Base-by-base conservation (phyloP, 2,888 invertebrate species). In the Orthosia gracilis region DNA sequence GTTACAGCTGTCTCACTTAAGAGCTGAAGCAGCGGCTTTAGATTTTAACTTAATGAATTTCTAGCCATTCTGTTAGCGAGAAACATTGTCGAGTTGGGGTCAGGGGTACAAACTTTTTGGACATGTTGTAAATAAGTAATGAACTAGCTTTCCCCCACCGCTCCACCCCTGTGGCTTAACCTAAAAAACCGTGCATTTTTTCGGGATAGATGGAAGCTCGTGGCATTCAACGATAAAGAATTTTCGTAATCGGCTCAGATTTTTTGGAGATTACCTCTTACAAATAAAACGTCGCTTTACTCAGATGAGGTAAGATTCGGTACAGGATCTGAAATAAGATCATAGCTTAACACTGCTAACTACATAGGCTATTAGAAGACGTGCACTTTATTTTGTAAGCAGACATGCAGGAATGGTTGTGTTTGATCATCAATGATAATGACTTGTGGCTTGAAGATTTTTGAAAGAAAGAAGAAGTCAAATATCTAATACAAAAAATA, bases 1-100 rank as follows among this genome's bases (percentile, higher is more conserved):
- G n/a, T 40, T 15, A 23, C n/a, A 49, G 21, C 5, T 52, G 18
- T 40, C 17, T 70, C n/a, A 54, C 63, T 78, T 63, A 63, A 15
- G 57, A 64, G 12, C 26, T 50, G 18, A 52, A 62, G 45, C 45
- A n/a, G 50, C 18, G 47, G 73, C 73, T 73, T 79, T 57, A 65
- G 52, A 50, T 73, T 64, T 63, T 47, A 80, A 65, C 80, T 62
- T 52, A 79, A 77, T 80, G 73, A 66, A 64, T 52, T 73, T 73
- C 55, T 23, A 57, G 55, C 31, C 18, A 73, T 62, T 77, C 2
- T 65, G 64, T 73, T 47, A 47, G 45, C n/a, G n/a, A 21, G 59
- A 54, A 71, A 73, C 61, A 79, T 57, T 65, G 61, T 61, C 13
- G 26, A 13, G 58, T 54, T 69, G n/a, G 23, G n/a, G 17, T 15